phyloP scores from a whole-genome alignment of 2,113 vertebrate species.

The Tetrax tetrax region DNA sequence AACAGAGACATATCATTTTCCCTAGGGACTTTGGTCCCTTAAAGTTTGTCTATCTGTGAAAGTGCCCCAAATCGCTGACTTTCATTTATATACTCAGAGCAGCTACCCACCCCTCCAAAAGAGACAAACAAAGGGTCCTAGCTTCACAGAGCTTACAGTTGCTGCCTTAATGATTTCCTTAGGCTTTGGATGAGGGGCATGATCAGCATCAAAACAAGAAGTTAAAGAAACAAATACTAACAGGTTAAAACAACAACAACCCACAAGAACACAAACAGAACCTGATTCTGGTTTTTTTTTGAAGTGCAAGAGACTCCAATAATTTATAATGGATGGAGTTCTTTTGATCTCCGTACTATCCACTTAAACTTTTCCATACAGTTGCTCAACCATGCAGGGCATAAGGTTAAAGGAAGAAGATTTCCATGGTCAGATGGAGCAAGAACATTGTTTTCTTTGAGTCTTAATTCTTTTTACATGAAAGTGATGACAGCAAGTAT shows the following conservation, averaged over 20 bases:
- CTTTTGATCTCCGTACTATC: conserved; percentile 51
- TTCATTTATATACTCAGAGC: background rate
- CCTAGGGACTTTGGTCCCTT: background rate
- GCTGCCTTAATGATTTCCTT: background rate
- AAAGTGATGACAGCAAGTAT: conserved; percentile 55
- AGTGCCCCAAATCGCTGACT: background rate
- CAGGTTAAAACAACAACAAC: conserved; percentile 30
- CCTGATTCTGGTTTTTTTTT: background rate
- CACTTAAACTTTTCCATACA: conserved; percentile 25
- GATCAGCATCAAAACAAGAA: conserved; percentile 26
- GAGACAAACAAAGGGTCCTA: rapidly evolving
- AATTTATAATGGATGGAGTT: conserved; percentile 31
- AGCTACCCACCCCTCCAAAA: background rate
- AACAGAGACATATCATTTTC: background rate
- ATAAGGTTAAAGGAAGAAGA: conserved; percentile 62
- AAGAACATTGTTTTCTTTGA: background rate
- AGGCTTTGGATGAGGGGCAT: background rate
- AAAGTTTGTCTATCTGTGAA: background rate
- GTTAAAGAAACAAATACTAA: conserved; percentile 28
- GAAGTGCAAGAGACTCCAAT: background rate
- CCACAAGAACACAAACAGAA: conserved; percentile 41
- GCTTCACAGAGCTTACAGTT: background rate
- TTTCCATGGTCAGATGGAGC: conserved; percentile 43
- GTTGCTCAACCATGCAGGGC: conserved; percentile 49
- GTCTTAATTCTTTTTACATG: conserved; percentile 29